Evolutionary conservation across 2,888 invertebrate genomes (phyloP), one percentile per base, ranked within the genome.

Genomic region (Nycteola revayana): DNA sequence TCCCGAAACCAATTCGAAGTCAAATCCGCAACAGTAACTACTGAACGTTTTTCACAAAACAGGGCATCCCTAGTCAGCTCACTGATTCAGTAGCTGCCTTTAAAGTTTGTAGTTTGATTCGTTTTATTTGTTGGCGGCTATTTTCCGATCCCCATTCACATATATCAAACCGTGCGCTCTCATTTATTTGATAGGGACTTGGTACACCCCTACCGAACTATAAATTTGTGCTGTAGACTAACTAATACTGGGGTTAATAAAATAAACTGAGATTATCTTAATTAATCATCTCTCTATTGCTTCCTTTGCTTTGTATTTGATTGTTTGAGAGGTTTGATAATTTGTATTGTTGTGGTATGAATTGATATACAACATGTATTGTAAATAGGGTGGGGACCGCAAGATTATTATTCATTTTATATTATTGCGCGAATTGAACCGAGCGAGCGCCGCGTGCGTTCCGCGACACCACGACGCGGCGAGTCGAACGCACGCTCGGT

Each of bases 141-240:
- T 79, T 83, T 80, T 64, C 76, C 71, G 74, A 66, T 75, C 83
- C 83, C 83, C 75, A 76, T 83, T 75, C 82, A 66, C 78, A 85
- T 86, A 84, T 83, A 85, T 86, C 85, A 86, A 86, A 83, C 75
- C 68, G 80, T 66, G 64, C 82, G 79, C 66, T 75, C 79, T 85
- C 84, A 85, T 86, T 86, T 85, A 82, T 86, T 85, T 81, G 82
- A 77, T 82, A 75, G 75, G 62, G 66, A 66, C 69, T 69, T 74
- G 75, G 73, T 75, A 74, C 71, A 68, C 62, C 62, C 66, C 60
- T 60, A 63, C 53, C 58, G 49, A 23, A 61, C 66, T 60, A 66
- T 67, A 62, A 63, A 66, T 66, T 61, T 49, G 58, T 43, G 46
- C 41, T 42, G 43, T 38, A 46, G 54, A 51, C 53, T 55, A 49